These are phyloP conservation scores for Capricornis sumatraensis DNA, from an alignment of 2,113 vertebrate species.

Conservation along the genomic window DNA sequence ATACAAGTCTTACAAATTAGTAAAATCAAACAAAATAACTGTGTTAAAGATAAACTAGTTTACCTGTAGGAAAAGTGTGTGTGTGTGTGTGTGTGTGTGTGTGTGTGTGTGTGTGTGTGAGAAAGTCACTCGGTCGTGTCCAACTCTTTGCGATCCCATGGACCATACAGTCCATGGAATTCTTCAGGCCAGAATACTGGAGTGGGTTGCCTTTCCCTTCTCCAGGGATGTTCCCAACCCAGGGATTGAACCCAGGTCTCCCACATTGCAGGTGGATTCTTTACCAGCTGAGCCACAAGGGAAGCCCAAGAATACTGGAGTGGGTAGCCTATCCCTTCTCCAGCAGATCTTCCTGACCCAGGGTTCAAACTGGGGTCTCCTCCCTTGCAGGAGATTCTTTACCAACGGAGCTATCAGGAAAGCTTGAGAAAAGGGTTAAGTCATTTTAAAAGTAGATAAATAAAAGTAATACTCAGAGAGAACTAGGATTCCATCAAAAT, in stretches of 20 bases:
- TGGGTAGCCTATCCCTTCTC: not conserved
- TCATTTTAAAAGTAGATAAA: not conserved
- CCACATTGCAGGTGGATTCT: not conserved
- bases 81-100: not conserved
- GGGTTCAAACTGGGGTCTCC: not conserved
- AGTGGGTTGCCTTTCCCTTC: not conserved
- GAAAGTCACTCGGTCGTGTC: not conserved
- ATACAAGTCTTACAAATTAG: not conserved
- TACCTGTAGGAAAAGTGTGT: not conserved
- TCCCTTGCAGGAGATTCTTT: not conserved
- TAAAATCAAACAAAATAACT: not conserved
- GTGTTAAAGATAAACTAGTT: not conserved
- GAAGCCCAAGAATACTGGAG: not conserved
- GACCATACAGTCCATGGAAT: not conserved
- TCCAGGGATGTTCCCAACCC: not conserved
- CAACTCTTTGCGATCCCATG: accelerated
- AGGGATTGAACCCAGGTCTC: not conserved
- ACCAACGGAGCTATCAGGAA: not conserved
- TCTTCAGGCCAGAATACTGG: not conserved
- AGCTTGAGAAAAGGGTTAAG: not conserved
- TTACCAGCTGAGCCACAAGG: not conserved
- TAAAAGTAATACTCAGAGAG: not conserved
- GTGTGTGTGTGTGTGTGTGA: not conserved
- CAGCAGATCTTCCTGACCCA: not conserved
- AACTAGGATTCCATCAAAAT: not conserved